A percentile compares a stretch with the other conserved stretches of the same genome.
Evolutionary conservation across 2,113 vertebrate species (phyloP).

Genomic region (Protomyctophum bolini): DNA sequence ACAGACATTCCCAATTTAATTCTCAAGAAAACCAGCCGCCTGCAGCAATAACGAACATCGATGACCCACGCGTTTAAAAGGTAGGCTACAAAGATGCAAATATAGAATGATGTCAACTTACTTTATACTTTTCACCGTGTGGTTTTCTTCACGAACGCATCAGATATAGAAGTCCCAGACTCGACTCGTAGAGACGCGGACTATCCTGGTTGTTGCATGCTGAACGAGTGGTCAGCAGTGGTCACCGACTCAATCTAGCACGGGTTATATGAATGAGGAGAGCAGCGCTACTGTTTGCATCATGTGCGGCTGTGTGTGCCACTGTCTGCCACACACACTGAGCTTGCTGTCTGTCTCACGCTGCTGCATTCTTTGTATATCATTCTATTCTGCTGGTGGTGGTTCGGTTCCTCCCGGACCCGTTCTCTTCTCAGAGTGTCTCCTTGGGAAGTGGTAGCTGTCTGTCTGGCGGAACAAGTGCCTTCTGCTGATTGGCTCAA

Average conservation of each 20-base stretch:
- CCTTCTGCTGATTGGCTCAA: constrained; percentile 55
- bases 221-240: no score
- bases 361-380: neutral
- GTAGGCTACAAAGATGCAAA: no score
- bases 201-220: neutral
- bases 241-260: no score
- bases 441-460: constrained; percentile 59
- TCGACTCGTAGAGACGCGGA: neutral
- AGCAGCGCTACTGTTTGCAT: neutral
- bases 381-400: constrained; percentile 4
- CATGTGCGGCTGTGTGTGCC: neutral
- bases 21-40: neutral
- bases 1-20: no score
- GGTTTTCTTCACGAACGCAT: constrained; percentile 26
- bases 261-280: neutral
- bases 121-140: constrained; percentile 18
- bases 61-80: neutral
- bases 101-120: constrained; percentile 28
- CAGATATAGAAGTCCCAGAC: neutral
- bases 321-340: neutral
- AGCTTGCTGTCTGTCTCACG: neutral
- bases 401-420: constrained; percentile 28
- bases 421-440: constrained; percentile 50
- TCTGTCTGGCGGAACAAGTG: constrained; percentile 28
- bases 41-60: neutral